Evolutionary conservation across 2,888 invertebrate species (phyloP), one percentile per base, ranked within the genome.

Genomic region (Dyspetes luteomarginatus): DNA sequence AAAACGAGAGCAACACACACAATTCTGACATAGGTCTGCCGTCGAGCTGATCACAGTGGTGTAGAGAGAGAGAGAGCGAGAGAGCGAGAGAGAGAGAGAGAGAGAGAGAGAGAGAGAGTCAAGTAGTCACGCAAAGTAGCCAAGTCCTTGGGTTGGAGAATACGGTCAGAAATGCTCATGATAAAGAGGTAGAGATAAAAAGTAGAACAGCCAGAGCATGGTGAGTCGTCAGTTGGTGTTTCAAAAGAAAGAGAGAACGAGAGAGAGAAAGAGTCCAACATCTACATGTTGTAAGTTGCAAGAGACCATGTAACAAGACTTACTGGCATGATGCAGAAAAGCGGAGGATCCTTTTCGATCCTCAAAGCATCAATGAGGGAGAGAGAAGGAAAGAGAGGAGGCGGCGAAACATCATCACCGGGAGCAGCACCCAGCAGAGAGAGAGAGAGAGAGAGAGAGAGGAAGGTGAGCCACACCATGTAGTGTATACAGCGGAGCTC

Each of bases 261-360:
- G 58, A 78, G 82, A 77, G 45, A 24, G 26, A 52, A 58, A 74
- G 74, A 73, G 71, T 60, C 36, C 43, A 50, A 62, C 68, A 80
- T 82, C 81, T 81, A 81, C 77, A 81, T 73, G 81, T 81, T 77
- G 74, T 79, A 83, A 83, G 81, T 82, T 81, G 74, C 75, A 77
- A 55, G 64, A 79, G 77, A 36, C 60, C 64, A 62, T 74, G 68
- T 78, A 73, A 74, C 75, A 81, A 78, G 81, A 62, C 55, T 81
- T 56, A 75, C 73, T 76, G 24, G 65, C 65, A 28, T 65, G 69
- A 68, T 71, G 30, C 52, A 65, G 36, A 74, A 84, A 75, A 78
- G 81, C 73, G 76, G 56, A 60, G 73, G 45, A 62, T 68, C 58
- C 67, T 52, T 50, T 76, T 78, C 73, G 81, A 72, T 58, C 71